Evolutionary conservation across 2,113 vertebrate genomes (phyloP).

Genomic region (Charina bottae): DNA sequence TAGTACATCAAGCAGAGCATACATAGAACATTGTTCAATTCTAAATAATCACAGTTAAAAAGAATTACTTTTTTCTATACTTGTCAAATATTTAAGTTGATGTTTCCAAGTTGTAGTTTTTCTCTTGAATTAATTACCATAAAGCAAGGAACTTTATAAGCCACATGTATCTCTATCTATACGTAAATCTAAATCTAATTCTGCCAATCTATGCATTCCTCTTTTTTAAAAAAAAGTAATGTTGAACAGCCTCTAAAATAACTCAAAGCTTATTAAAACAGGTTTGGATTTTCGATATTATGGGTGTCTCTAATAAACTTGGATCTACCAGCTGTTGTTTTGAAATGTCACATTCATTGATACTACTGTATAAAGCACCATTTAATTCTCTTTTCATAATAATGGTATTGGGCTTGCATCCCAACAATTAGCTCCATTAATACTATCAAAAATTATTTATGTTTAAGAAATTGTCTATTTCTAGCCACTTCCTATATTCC

Average conservation of each 20-base stretch:
- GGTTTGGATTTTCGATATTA: slow-evolving; percentile 63
- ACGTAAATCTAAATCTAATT: slow-evolving; percentile 45
- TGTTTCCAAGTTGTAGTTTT: not conserved
- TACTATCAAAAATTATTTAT: not conserved
- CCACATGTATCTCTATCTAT: not conserved
- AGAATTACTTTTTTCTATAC: not conserved
- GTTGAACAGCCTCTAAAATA: slow-evolving; percentile 64
- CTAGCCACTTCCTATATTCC: not conserved
- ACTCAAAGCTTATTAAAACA: slow-evolving; percentile 58
- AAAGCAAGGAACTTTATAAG: not conserved
- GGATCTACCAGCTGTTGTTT: slow-evolving; percentile 58
- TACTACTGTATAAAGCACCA: slow-evolving; percentile 15
- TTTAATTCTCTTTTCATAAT: slow-evolving; percentile 33
- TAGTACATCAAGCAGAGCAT: not conserved
- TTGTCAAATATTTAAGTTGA: not conserved
- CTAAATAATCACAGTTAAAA: slow-evolving; percentile 9
- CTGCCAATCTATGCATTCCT: slow-evolving; percentile 66
- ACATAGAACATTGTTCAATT: not conserved
- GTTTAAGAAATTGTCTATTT: not conserved
- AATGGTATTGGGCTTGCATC: not conserved
- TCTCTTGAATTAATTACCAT: not conserved
- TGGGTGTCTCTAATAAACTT: slow-evolving; percentile 58
- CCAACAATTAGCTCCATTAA: not conserved
- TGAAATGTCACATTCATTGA: slow-evolving; percentile 41
- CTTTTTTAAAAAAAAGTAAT: slow-evolving; percentile 56